These are phyloP conservation scores for Drosophila quasianomalipes DNA, from an alignment of 2,888 invertebrate genomes.

Conservation along the genomic window DNA sequence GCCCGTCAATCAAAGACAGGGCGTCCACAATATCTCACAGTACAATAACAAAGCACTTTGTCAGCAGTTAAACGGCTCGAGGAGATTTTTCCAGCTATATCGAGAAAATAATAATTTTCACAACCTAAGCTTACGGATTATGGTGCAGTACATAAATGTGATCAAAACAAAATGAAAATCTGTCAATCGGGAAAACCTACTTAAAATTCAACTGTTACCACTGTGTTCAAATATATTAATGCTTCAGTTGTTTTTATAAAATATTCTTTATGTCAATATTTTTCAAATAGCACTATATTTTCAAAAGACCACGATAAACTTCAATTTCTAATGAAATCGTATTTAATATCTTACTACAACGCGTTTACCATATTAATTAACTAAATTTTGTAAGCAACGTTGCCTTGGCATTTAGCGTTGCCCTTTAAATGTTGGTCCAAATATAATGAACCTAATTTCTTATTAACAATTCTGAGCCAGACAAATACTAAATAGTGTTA, in stretches of 20 bases:
- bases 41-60: constrained; percentile 10
- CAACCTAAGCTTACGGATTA: constrained; percentile 31
- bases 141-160: constrained; percentile 2
- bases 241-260: neutral
- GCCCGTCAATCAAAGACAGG: constrained; percentile 54
- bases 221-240: neutral
- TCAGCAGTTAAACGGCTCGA: constrained; percentile 29
- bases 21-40: neutral
- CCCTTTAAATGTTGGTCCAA: neutral
- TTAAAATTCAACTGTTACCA: neutral
- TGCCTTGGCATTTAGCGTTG: neutral
- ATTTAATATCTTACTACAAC: neutral
- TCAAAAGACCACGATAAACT: neutral
- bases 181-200: neutral
- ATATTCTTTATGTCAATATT: neutral
- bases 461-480: neutral
- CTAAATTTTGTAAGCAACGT: neutral
- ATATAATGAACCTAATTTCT: neutral
- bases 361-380: constrained; percentile 6
- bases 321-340: neutral
- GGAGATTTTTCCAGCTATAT: constrained; percentile 19
- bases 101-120: constrained; percentile 25
- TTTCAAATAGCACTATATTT: neutral
- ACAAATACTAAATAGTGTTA: neutral
- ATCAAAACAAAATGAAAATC: constrained; percentile 1